Evolutionary conservation across 2,113 vertebrate species (phyloP), one percentile per base, ranked within the genome.

Genomic region (Probosciger aterrimus): DNA sequence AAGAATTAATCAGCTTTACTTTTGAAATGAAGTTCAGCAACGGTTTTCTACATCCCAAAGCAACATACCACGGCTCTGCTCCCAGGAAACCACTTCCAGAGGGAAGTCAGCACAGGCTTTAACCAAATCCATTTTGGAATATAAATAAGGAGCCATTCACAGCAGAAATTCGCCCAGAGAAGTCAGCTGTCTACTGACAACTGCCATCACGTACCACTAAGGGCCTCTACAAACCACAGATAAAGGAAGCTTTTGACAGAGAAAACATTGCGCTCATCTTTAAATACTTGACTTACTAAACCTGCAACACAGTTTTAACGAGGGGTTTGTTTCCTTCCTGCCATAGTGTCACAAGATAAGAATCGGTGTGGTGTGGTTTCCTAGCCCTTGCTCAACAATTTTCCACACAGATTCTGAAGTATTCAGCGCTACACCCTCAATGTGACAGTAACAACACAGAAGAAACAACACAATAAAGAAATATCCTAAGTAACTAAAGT

Each of bases 241-340:
- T 33, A 86, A 76, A 92, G 75, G 37, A 92, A 92, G 67, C 44
- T 65, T 93, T 37, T 65, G n/a, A 49, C 33, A 52, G 24, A 44
- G 18, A 79, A 41, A 71, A 70, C 0, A 5, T 52, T 6, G 0
- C 24, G 23, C 53, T 87, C 81, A 57, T 84, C 70, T 59, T 82
- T 20, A 87, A 89, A 62, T 68, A 62, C 4, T 15, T n/a, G 43
- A 86, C 88, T 88, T 88, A 84, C 44, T 88, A 85, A 91, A 82
- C 78, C 37, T 33, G 19, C 53, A 65, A 35, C 33, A 70, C 65
- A 41, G 8, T 86, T 94, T 84, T 39, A 91, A 43, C 0, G 1
- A 90, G 28, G 14, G 18, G 35, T 62, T 92, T 88, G 73, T 68
- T 94, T 96, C 92, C 90, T 95, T 93, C 80, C 96, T 92, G 82